A percentile compares a stretch with the other conserved stretches of the same genome.
Evolutionary conservation across 2,113 vertebrate genomes (phyloP).

Genomic region (Dicerorhinus sumatrensis): DNA sequence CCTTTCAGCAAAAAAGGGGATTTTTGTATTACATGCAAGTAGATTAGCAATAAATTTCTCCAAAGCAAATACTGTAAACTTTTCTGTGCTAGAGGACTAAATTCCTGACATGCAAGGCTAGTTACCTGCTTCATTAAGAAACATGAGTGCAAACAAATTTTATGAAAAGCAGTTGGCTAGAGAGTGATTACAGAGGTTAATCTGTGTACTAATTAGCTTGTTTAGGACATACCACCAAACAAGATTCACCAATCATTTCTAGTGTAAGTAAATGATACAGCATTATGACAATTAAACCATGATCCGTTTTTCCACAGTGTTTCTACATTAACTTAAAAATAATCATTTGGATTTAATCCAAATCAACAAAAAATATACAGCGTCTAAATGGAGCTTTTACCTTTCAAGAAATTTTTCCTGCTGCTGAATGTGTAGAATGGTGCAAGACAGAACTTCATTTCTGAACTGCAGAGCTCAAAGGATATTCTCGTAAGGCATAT

Average conservation of each 20-base stretch:
- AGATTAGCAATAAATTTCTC: conserved; percentile 78
- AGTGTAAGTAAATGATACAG: conserved; percentile 82
- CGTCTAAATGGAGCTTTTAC: conserved; percentile 77
- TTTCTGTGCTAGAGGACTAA: conserved; percentile 73
- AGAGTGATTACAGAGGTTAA: conserved; percentile 82
- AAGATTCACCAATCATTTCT: conserved; percentile 80
- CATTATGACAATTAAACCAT: conserved; percentile 83
- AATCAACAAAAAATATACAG: conserved; percentile 75
- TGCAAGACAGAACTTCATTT: conserved; percentile 50
- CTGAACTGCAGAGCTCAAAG: conserved; percentile 69
- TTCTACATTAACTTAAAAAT: conserved; percentile 79
- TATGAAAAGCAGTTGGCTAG: conserved; percentile 80
- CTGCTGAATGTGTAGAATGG: background rate
- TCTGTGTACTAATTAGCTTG: conserved; percentile 81
- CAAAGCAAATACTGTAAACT: conserved; percentile 78
- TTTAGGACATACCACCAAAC: conserved; percentile 80
- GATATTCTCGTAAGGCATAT: conserved; percentile 74
- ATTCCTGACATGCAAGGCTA: conserved; percentile 79
- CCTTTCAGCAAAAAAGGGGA: conserved; percentile 65
- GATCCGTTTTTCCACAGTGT: conserved; percentile 81
- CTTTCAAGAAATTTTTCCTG: conserved; percentile 75
- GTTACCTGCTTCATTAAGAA: conserved; percentile 86
- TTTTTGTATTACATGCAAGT: conserved; percentile 75
- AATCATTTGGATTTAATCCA: conserved; percentile 84
- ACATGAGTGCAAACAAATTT: conserved; percentile 73